Percentiles rank a stretch among this genome's conserved stretches.
Conservation (phyloP, 2,113 vertebrate species). For the Gasterosteus aculeatus region DNA sequence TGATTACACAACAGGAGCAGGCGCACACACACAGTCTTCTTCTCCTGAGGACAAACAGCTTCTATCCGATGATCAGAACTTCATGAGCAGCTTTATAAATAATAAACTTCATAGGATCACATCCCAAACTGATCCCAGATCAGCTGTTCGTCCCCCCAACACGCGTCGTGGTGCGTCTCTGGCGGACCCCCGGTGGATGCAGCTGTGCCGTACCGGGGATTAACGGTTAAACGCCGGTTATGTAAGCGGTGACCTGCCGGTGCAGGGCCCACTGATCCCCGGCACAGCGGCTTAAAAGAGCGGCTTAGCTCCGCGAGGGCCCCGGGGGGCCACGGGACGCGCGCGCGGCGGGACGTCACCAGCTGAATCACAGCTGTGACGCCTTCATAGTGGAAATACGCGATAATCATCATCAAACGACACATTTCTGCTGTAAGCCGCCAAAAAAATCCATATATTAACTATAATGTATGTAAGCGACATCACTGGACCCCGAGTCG, state of each 20-base stretch:
- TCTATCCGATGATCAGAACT: too few relatives aligned
- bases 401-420: too few relatives aligned
- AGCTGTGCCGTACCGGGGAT: constrained; percentile 28
- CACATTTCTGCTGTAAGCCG: background rate
- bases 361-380: constrained; percentile 5
- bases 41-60: too few relatives aligned
- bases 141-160: too few relatives aligned
- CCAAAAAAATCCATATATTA: too few relatives aligned
- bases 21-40: constrained; percentile 15
- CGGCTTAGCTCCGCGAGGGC: constrained; percentile 63
- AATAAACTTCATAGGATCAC: too few relatives aligned
- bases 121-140: too few relatives aligned
- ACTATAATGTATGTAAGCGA: too few relatives aligned
- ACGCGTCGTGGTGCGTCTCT: too few relatives aligned
- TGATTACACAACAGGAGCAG: constrained; percentile 71
- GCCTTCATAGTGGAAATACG: background rate
- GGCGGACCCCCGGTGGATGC: background rate
- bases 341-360: background rate
- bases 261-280: constrained; percentile 65
- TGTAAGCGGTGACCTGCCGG: constrained; percentile 73
- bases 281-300: constrained; percentile 64
- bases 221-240: constrained; percentile 65
- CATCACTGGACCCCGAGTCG: too few relatives aligned
- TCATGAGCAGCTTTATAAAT: too few relatives aligned
- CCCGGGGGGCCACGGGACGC: constrained; percentile 28